Percentiles rank a stretch among this genome's conserved stretches.
These are phyloP conservation scores for Elgonia sp. DNA, from an alignment of 2,888 invertebrate genomes.

Conservation along the genomic window DNA sequence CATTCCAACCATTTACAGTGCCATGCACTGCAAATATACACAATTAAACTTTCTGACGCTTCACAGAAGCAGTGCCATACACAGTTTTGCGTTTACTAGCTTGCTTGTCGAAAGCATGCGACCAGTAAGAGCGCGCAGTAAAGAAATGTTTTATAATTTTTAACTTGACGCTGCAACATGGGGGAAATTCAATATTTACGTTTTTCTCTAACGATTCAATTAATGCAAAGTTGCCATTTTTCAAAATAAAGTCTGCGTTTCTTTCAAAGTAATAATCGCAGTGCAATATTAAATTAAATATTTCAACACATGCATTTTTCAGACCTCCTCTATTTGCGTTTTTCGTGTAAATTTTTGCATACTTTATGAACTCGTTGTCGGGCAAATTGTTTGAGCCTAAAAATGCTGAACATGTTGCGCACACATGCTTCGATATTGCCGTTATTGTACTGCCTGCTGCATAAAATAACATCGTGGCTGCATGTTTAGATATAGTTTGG, in stretches of 20 bases:
- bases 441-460: no score
- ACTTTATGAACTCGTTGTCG: no score
- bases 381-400: no score
- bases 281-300: constrained; percentile 6
- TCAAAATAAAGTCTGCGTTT: constrained; percentile 16
- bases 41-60: no score
- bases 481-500: no score
- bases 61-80: no score
- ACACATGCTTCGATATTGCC: no score
- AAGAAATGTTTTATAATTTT: constrained; percentile 35
- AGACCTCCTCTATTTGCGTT: constrained; percentile 39
- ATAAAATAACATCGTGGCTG: no score
- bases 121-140: constrained; percentile 3
- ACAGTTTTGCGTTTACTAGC: background rate
- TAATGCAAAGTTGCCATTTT: constrained; percentile 13
- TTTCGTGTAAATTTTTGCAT: constrained; percentile 4
- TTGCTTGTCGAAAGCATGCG: background rate
- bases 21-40: no score
- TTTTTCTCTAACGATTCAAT: constrained; percentile 5
- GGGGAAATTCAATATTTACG: constrained; percentile 13
- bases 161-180: constrained; percentile 7
- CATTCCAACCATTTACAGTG: no score
- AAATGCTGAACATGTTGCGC: no score
- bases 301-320: constrained; percentile 28
- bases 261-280: constrained; percentile 35